Conservation (phyloP, 2,797 vertebrate genomes). For the Nothura maculosa region DNA sequence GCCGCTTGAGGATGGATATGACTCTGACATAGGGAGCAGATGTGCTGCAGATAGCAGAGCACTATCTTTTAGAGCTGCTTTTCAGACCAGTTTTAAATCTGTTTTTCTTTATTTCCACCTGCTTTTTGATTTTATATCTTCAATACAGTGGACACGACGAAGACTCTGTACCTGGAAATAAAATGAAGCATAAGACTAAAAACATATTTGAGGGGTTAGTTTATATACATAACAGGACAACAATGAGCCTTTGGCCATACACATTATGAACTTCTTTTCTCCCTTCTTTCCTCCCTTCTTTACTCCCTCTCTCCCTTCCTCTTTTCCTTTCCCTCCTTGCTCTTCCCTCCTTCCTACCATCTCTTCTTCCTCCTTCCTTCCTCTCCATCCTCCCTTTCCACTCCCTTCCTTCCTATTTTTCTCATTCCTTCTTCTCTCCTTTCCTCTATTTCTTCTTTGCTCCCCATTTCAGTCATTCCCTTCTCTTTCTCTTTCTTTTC, state of each 20-base stretch:
- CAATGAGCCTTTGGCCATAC: neutral
- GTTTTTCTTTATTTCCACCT: neutral
- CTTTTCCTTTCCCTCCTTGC: too few relatives aligned
- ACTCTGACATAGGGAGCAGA: conserved; percentile 3
- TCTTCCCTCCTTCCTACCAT: too few relatives aligned
- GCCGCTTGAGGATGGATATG: neutral
- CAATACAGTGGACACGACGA: neutral
- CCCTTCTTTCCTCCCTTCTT: too few relatives aligned
- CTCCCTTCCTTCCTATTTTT: too few relatives aligned
- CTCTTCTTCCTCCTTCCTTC: too few relatives aligned
- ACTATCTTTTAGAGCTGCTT: neutral
- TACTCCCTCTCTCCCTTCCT: too few relatives aligned
- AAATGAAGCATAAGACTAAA: neutral
- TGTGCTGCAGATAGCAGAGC: conserved; percentile 1
- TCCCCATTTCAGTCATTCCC: too few relatives aligned
- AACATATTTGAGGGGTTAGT: neutral
- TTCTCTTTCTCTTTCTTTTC: too few relatives aligned
- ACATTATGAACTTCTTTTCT: neutral
- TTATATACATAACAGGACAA: neutral
- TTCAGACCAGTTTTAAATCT: neutral
- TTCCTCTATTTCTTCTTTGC: too few relatives aligned
- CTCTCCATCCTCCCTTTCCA: too few relatives aligned
- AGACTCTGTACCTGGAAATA: neutral
- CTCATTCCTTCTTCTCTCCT: too few relatives aligned
- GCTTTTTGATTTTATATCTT: neutral